Percentiles rank a stretch among this genome's conserved stretches.
phyloP scores from a whole-genome alignment of 2,113 vertebrate species.

The Pachypanchax playfairii region DNA sequence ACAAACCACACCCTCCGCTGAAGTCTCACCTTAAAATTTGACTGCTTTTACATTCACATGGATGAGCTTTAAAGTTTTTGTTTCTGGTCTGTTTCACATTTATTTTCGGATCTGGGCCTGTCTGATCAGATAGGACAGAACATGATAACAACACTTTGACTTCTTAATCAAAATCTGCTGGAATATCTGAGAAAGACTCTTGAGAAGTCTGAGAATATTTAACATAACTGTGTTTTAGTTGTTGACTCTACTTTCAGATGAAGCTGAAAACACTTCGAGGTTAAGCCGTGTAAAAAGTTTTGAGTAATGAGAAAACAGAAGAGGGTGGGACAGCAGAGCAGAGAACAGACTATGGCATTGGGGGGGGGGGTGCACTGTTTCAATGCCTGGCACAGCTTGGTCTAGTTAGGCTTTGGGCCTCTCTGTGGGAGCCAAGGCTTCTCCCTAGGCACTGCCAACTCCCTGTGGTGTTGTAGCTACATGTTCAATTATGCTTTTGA shows the following conservation, averaged over 20 bases:
- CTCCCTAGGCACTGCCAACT: slow-evolving; percentile 72
- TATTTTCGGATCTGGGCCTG: not conserved
- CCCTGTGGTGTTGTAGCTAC: slow-evolving; percentile 75
- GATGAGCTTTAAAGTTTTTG: not conserved
- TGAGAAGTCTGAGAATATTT: slow-evolving; percentile 45
- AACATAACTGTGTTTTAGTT: slow-evolving; percentile 11
- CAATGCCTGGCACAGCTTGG: slow-evolving; percentile 61
- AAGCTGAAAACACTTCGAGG: not conserved
- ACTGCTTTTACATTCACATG: not conserved
- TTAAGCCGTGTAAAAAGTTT: slow-evolving; percentile 11
- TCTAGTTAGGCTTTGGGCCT: slow-evolving; percentile 64
- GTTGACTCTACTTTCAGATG: slow-evolving; percentile 19
- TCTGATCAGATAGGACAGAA: slow-evolving; percentile 63
- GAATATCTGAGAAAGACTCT: slow-evolving; percentile 39
- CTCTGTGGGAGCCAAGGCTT: slow-evolving; percentile 71
- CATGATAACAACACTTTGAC: slow-evolving; percentile 45
- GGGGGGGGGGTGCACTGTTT: slow-evolving; percentile 54
- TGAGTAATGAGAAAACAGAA: slow-evolving; percentile 18
- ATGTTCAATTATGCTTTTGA: slow-evolving; percentile 77
- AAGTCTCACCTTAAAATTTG: not conserved
- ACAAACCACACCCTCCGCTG: not conserved
- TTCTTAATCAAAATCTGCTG: slow-evolving; percentile 38
- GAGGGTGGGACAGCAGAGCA: slow-evolving; percentile 21
- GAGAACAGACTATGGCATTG: slow-evolving; percentile 19
- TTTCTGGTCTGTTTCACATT: not conserved